A percentile compares a stretch with the other conserved stretches of the same genome.
Evolutionary conservation across 2,888 invertebrate genomes (phyloP).

Genomic region (Drosophila hamatofila): DNA sequence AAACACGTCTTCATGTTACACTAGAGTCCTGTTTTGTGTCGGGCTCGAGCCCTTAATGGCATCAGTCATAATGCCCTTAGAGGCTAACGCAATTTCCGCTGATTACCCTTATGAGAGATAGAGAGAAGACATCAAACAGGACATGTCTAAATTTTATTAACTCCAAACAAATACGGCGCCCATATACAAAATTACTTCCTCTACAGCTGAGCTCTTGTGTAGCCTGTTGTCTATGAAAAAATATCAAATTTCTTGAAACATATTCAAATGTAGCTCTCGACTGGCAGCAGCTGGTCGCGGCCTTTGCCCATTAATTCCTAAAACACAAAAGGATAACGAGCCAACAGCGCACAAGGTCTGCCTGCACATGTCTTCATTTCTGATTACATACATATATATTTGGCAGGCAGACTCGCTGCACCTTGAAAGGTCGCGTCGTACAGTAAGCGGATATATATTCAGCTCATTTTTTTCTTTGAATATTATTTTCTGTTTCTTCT

Average conservation of each 20-base stretch:
- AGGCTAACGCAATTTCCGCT: slow-evolving; percentile 73
- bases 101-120: slow-evolving; percentile 69
- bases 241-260: slow-evolving; percentile 68
- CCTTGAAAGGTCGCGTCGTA: slow-evolving; percentile 52
- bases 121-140: slow-evolving; percentile 48
- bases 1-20: slow-evolving; percentile 44
- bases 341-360: slow-evolving; percentile 30
- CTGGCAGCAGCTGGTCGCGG: slow-evolving; percentile 51
- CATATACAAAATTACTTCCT: slow-evolving; percentile 75
- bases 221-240: slow-evolving; percentile 48
- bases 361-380: slow-evolving; percentile 74
- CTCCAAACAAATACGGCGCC: slow-evolving; percentile 75
- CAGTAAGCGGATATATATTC: slow-evolving; percentile 30
- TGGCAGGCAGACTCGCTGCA: slow-evolving; percentile 48
- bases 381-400: slow-evolving; percentile 57
- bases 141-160: slow-evolving; percentile 76
- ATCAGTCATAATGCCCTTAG: slow-evolving; percentile 63
- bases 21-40: slow-evolving; percentile 17
- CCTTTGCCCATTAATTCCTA: slow-evolving; percentile 59
- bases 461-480: slow-evolving; percentile 28
- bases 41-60: slow-evolving; percentile 32
- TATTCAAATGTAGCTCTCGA: slow-evolving; percentile 62
- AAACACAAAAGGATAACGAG: slow-evolving; percentile 70
- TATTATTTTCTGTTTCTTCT: slow-evolving; percentile 38
- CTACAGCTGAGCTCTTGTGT: slow-evolving; percentile 22